Evolutionary conservation across 2,113 vertebrate species (phyloP).

Genomic region (Sylvietta virens): DNA sequence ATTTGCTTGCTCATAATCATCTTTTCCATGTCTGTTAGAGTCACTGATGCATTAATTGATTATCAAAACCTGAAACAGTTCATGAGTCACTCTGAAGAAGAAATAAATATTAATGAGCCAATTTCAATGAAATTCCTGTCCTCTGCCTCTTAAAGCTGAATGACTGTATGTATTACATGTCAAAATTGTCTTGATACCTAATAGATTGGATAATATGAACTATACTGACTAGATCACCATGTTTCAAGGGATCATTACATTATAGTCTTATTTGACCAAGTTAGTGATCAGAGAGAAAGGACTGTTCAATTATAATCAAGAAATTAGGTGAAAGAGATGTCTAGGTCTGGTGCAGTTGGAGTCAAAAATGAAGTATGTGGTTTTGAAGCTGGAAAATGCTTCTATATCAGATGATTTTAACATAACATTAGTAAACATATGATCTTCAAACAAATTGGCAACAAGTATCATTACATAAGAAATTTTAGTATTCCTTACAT

Average conservation of each 20-base stretch:
- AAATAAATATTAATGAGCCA: constrained; percentile 66
- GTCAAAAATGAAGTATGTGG: not conserved
- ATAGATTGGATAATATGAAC: not conserved
- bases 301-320: not conserved
- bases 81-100: constrained; percentile 58
- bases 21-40: constrained; percentile 55
- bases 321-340: not conserved
- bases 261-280: not conserved
- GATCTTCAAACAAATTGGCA: not conserved
- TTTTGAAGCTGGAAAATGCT: not conserved
- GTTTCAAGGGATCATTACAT: not conserved
- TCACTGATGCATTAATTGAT: constrained; percentile 61
- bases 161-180: not conserved
- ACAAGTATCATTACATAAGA: not conserved
- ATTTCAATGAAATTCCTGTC: constrained; percentile 44
- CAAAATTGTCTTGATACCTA: not conserved
- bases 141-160: constrained; percentile 1
- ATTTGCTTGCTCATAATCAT: constrained; percentile 34
- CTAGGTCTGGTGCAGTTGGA: not conserved
- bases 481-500: not conserved
- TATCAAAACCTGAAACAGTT: constrained; percentile 66
- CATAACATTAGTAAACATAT: not conserved
- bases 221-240: not conserved
- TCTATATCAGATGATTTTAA: not conserved
- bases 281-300: not conserved